A percentile compares a stretch with the other conserved stretches of the same genome.
Evolutionary conservation across 2,113 vertebrate species (phyloP).

Genomic region (Urocolius indicus): DNA sequence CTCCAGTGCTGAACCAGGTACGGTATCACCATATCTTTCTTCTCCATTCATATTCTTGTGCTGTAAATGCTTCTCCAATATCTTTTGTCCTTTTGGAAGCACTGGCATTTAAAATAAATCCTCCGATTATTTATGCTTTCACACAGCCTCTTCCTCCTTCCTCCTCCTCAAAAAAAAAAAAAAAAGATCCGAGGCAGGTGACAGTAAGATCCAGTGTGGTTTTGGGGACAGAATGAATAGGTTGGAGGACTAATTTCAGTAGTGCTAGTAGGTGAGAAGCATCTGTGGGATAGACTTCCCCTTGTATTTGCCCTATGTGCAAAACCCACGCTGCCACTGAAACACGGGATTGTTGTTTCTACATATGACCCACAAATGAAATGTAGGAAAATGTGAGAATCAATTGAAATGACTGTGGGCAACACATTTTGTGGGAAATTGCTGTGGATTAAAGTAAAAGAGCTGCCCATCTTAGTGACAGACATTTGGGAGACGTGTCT

Average conservation of each 20-base stretch:
- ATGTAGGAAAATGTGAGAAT: background rate
- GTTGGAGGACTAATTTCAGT: background rate
- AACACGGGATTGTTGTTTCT: background rate
- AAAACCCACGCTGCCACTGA: background rate
- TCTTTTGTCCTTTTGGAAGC: background rate
- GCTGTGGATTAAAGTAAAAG: background rate
- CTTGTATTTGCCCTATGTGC: background rate
- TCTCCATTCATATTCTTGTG: background rate
- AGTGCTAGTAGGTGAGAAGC: background rate
- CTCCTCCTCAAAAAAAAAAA: background rate
- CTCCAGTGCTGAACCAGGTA: background rate
- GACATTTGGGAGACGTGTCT: background rate
- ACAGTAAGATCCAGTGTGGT: background rate
- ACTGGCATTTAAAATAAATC: background rate
- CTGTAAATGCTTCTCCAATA: background rate
- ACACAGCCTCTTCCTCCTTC: background rate
- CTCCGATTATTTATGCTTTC: background rate
- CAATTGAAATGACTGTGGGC: background rate
- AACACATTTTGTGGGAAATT: background rate
- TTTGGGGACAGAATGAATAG: background rate
- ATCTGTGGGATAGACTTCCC: background rate
- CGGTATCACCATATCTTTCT: background rate
- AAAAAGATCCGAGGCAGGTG: background rate
- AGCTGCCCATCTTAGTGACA: background rate
- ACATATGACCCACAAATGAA: background rate